A percentile compares a stretch with the other conserved stretches of the same genome.
Conservation (phyloP, 1,140 invertebrate species). For the Lasaia peninsularis region DNA sequence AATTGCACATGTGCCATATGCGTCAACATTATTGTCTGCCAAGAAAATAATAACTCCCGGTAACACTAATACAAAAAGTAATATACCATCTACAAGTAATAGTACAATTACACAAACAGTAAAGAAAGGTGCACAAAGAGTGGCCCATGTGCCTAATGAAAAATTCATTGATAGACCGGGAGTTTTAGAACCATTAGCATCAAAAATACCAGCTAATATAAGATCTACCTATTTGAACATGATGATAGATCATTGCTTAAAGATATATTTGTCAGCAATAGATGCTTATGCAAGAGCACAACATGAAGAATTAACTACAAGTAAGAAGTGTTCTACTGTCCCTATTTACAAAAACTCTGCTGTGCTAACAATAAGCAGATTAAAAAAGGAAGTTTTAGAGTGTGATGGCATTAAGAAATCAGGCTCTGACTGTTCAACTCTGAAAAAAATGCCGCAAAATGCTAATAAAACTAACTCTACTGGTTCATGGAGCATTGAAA, state of each 20-base stretch:
- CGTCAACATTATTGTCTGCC: conserved; percentile 67
- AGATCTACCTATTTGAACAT: conserved; percentile 90
- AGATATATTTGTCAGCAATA: conserved; percentile 83
- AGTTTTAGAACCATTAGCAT: conserved; percentile 83
- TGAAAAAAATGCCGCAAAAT: conserved; percentile 36
- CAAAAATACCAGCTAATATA: conserved; percentile 90
- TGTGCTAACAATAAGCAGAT: conserved; percentile 86
- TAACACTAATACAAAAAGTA: conserved; percentile 25
- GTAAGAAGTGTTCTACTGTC: conserved; percentile 86
- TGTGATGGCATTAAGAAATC: conserved; percentile 64
- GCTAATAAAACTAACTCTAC: conserved; percentile 36
- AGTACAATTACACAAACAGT: conserved; percentile 82
- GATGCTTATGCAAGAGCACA: conserved; percentile 86
- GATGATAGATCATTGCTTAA: conserved; percentile 91
- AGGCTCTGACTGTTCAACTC: conserved; percentile 38
- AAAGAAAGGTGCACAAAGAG: conserved; percentile 80
- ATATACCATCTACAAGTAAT: conserved; percentile 53
- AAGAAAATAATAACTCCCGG: conserved; percentile 56
- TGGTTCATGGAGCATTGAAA: conserved; percentile 84
- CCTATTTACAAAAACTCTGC: conserved; percentile 91
- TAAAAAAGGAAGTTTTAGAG: conserved; percentile 82
- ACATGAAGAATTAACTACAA: conserved; percentile 87
- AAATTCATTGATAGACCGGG: conserved; percentile 73
- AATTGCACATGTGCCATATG: conserved; percentile 76
- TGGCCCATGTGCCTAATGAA: conserved; percentile 82